Conservation (phyloP, 1,140 invertebrate species). For the Listronotus bonariensis region DNA sequence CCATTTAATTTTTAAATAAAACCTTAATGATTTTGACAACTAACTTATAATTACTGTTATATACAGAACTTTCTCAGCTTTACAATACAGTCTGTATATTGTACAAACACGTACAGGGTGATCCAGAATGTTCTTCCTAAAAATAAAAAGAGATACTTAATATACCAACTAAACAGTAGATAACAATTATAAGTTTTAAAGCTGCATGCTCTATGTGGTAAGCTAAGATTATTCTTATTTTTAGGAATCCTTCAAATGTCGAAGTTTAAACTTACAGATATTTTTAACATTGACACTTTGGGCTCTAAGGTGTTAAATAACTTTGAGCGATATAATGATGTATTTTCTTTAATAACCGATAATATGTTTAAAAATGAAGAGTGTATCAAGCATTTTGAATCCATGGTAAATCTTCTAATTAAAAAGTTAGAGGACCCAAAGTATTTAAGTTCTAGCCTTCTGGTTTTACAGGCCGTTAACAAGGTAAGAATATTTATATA, state of each 20-base stretch:
- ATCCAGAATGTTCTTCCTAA: too few relatives aligned
- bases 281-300: constrained; percentile 31
- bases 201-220: too few relatives aligned
- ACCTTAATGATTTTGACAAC: too few relatives aligned
- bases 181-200: too few relatives aligned
- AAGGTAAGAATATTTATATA: too few relatives aligned
- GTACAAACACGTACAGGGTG: too few relatives aligned
- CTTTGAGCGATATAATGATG: constrained; percentile 29
- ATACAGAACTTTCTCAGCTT: too few relatives aligned
- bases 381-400: constrained; percentile 30
- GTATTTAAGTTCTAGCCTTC: constrained; percentile 32
- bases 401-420: constrained; percentile 29
- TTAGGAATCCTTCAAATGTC: constrained; percentile 31
- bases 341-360: constrained; percentile 37
- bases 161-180: too few relatives aligned
- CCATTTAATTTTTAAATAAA: too few relatives aligned
- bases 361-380: constrained; percentile 41
- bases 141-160: too few relatives aligned
- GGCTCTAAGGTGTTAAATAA: constrained; percentile 27
- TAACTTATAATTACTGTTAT: too few relatives aligned
- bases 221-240: background rate
- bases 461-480: constrained; percentile 30
- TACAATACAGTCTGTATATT: too few relatives aligned
- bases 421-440: constrained; percentile 25
- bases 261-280: constrained; percentile 30